Conservation (phyloP, 2,113 vertebrate genomes). For the Muntiacus muntjak region DNA sequence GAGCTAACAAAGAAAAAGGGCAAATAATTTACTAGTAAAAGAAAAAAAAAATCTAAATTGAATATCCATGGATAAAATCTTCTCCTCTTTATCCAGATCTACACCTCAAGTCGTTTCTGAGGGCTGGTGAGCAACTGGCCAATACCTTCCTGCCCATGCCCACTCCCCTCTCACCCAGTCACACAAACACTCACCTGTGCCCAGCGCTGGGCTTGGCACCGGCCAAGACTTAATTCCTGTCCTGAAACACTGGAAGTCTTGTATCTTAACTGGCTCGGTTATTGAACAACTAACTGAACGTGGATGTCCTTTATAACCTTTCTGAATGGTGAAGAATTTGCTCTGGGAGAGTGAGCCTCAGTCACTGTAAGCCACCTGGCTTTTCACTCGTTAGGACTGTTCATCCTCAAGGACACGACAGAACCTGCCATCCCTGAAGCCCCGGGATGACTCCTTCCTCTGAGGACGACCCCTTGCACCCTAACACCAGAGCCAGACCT, state of each 20-base stretch:
- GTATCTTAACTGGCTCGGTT: neutral
- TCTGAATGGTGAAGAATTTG: neutral
- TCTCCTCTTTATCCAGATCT: neutral
- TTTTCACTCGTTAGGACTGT: too few species aligned
- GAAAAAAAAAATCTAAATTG: neutral
- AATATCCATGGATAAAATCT: neutral
- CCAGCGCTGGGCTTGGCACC: neutral
- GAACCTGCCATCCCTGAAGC: neutral
- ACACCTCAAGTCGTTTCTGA: neutral
- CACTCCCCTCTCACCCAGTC: rapidly evolving
- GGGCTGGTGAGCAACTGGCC: neutral
- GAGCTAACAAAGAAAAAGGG: neutral
- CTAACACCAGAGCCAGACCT: rapidly evolving
- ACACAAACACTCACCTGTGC: too few species aligned
- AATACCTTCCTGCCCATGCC: neutral
- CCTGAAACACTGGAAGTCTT: neutral
- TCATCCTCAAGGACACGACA: neutral
- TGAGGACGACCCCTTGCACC: neutral
- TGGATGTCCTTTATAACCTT: rapidly evolving
- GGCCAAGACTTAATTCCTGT: neutral
- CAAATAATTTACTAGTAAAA: neutral
- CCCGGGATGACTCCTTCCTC: neutral
- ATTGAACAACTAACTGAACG: neutral
- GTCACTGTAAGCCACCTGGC: neutral
- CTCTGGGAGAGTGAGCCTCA: neutral